Base-by-base conservation (phyloP, 2,113 vertebrate genomes). In the Lepus europaeus region DNA sequence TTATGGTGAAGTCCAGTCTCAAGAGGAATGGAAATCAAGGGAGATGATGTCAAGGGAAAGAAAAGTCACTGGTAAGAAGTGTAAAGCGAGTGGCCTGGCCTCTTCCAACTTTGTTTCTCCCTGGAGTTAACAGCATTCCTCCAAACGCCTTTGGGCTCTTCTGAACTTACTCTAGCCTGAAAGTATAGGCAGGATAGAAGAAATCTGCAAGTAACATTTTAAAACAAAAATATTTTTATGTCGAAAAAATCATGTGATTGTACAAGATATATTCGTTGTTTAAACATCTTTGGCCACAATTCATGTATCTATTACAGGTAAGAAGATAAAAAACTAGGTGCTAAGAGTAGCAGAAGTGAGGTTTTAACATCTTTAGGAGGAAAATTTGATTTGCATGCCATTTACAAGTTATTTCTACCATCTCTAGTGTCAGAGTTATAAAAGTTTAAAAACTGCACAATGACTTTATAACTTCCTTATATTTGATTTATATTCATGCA, bases 401-500 rank as follows among this genome's bases (percentile, higher is more conserved):
- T 80, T 90, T 87, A 80, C 61, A 49, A 87, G 83, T 91, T 81
- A 78, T 89, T 93, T 90, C 77, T 74, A 31, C 88, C 72, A 74
- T 87, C 66, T 76, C 90, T 93, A 53, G 76, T 45, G 68, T 77
- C 80, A 25, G 78, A 74, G 59, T 78, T 83, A 90, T 68, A 70
- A 85, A 89, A 77, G 64, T 89, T 88, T 29, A 22, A 76, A 95
- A 87, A 39, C 23, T 11, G 22, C 33, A 12, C 53, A n/a, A 5
- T 63, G 56, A 64, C 84, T 96, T 89, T 90, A 25, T 39, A 53
- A 45, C 82, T 61, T 85, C 16, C 45, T 39, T 49, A 0, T 29
- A 6, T 93, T 89, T 91, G 88, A 97, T 79, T 92, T 93, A 83
- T 72, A 23, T 82, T 94, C 78, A 13, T 29, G 10, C 51, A 76